A percentile compares a stretch with the other conserved stretches of the same genome.
Evolutionary conservation across 2,113 vertebrate species (phyloP).

Genomic region (Coturnix japonica): DNA sequence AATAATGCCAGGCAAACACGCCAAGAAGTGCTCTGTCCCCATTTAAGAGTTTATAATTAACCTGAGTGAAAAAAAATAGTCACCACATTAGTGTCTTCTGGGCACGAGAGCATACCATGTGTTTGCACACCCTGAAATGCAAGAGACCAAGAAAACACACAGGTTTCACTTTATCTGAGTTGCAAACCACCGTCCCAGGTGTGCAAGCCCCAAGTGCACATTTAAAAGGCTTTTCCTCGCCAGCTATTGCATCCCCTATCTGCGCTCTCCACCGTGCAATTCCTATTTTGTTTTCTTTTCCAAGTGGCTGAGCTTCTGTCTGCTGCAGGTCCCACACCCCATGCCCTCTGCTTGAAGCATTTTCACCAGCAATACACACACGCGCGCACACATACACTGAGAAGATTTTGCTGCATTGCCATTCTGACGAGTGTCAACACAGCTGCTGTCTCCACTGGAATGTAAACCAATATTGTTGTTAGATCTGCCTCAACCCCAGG

Average conservation of each 20-base stretch:
- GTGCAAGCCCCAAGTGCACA: conserved; percentile 6
- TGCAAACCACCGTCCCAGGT: not conserved
- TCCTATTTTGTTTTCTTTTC: conserved; percentile 60
- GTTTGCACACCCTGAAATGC: not conserved
- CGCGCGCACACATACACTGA: not conserved
- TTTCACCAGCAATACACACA: conserved; percentile 48
- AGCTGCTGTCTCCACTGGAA: conserved; percentile 81
- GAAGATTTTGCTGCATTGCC: conserved; percentile 7
- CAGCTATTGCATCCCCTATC: not conserved
- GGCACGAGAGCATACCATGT: fast-evolving
- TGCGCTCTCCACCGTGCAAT: not conserved
- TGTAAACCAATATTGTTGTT: conserved; percentile 81
- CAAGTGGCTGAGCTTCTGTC: conserved; percentile 28
- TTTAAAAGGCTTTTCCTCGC: not conserved
- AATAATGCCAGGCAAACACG: conserved; percentile 49
- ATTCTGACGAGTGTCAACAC: conserved; percentile 77
- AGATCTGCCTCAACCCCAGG: conserved; percentile 74
- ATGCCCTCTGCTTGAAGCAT: conserved; percentile 33
- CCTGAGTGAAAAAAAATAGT: not conserved
- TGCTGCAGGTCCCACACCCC: not conserved
- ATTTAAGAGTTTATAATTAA: conserved; percentile 45
- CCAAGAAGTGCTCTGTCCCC: conserved; percentile 1
- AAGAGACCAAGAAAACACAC: fast-evolving
- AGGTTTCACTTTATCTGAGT: not conserved
- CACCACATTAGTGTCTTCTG: not conserved